phyloP scores from a whole-genome alignment of 2,113 vertebrate genomes.

The Pleuronectes platessa region DNA sequence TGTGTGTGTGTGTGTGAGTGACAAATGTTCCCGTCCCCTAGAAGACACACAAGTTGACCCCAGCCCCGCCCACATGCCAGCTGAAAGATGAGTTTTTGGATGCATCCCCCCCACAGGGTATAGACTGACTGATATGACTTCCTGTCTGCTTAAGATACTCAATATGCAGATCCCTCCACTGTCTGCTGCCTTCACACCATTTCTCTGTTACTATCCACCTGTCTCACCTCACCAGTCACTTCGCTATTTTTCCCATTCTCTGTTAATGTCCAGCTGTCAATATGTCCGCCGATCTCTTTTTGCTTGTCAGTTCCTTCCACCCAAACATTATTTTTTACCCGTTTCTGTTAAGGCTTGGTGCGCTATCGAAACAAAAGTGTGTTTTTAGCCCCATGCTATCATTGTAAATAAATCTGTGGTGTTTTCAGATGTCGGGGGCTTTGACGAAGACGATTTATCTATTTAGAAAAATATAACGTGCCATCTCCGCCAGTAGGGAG shows the following conservation, averaged over 20 bases:
- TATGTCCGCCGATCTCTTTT: conserved; percentile 51
- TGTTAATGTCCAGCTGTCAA: conserved; percentile 40
- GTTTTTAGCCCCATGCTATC: conserved; percentile 33
- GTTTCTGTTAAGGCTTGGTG: conserved; percentile 19
- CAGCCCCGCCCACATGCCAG: conserved; percentile 23
- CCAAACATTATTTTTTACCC: conserved; percentile 1
- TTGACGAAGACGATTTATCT: conserved; percentile 19
- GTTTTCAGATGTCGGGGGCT: conserved; percentile 18
- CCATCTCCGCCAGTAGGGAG: no score
- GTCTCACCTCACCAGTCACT: conserved; percentile 42
- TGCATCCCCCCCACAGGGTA: conserved; percentile 35
- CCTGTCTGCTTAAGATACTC: conserved; percentile 52
- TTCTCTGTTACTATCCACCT: conserved; percentile 45
- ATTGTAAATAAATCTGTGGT: conserved; percentile 15
- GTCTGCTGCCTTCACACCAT: conserved; percentile 43
- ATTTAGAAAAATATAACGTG: neutral
- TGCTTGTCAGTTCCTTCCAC: neutral
- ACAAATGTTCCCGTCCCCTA: conserved; percentile 41
- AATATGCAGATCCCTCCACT: conserved; percentile 42
- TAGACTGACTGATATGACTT: conserved; percentile 45
- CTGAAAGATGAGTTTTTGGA: conserved; percentile 51
- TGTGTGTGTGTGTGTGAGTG: conserved; percentile 10
- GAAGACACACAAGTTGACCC: conserved; percentile 31
- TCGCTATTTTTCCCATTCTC: conserved; percentile 23
- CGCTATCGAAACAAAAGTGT: conserved; percentile 15